Percentiles rank a stretch among this genome's conserved stretches.
phyloP scores from a whole-genome alignment of 2,113 vertebrate species.

The Atractosteus spatula region DNA sequence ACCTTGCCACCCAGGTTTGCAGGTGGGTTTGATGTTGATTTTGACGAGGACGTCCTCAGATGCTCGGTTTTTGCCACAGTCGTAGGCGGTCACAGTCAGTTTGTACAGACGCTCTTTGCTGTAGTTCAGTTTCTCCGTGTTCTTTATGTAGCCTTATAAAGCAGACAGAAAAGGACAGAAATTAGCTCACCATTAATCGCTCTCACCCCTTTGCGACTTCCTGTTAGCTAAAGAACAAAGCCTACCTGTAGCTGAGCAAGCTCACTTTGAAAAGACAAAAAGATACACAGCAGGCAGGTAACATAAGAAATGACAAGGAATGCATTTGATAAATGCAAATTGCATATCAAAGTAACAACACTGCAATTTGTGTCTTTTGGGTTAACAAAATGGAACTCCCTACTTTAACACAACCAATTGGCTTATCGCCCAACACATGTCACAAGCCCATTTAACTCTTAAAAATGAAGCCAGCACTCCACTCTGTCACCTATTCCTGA shows the following conservation, averaged over 20 bases:
- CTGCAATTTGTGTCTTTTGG: conserved; percentile 16
- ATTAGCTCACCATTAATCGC: conserved; percentile 12
- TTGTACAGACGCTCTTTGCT: conserved; percentile 91
- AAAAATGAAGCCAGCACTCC: no score
- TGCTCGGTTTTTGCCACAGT: conserved; percentile 94
- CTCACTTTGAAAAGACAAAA: no score
- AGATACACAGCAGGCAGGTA: not conserved
- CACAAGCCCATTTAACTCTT: not conserved
- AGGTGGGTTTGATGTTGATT: conserved; percentile 90
- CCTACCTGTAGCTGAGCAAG: not conserved
- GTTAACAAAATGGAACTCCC: conserved; percentile 14
- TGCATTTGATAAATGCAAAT: conserved; percentile 9
- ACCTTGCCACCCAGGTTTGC: conserved; percentile 97
- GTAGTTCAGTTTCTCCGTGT: conserved; percentile 90
- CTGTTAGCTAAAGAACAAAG: not conserved
- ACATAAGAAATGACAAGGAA: conserved; percentile 12
- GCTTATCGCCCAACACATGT: conserved; percentile 6
- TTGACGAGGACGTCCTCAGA: conserved; percentile 90
- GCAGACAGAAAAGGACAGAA: not conserved
- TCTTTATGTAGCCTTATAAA: conserved; percentile 85
- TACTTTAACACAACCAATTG: conserved; percentile 43
- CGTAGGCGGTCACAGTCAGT: conserved; percentile 90
- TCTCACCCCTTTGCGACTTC: conserved; percentile 7
- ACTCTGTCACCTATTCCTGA: no score
- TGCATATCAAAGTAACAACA: conserved; percentile 38